Base-by-base conservation (phyloP, 2,888 invertebrate species). In the Candidula unifasciata region DNA sequence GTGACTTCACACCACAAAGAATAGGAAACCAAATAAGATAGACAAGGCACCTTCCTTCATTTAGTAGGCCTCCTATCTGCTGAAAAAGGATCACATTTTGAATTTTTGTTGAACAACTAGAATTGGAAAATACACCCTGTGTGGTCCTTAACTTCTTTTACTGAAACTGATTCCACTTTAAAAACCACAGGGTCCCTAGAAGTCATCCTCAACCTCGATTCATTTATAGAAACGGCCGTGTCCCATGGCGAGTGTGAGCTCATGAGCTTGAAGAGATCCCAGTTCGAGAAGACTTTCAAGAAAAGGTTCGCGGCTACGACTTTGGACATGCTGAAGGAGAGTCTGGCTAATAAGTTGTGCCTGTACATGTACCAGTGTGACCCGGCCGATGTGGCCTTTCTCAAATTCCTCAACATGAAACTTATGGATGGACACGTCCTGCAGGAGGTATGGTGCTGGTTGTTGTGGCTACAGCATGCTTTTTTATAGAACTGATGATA, bases 401-500 rank as follows among this genome's bases (percentile, higher is more conserved):
- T 91, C 27, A 90, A 89, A 83, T 90, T 88, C 83, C 87, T 91
- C n/a, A 90, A 90, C n/a, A 89, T 90, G 66, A 88, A 89, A 68
- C 79, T 90, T n/a, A 87, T 88, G 76, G 90, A 90, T 73, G 85
- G 88, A 2, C 85, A 86, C 0, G 88, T 84, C 6, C 66, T 87
- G 16, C 66, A 64, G 10, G 80, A 84, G 80, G 84, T 84, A 27
- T 44, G 44, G 44, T 1, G 6, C 8, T 44, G 44, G 44, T 44
- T 6, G 44, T 1, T 44, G 44, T 44, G 44, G 44, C 13, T 44
- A 13, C 13, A 0, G 44, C n/a, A n/a, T n/a, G n/a, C n/a, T n/a
- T n/a, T n/a, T n/a, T n/a, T n/a, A n/a, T n/a, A n/a, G n/a, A n/a
- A n/a, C 13, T 44, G 44, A 10, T 10, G 44, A 6, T 44, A 10